Conservation (phyloP, 2,888 invertebrate genomes). For the Copidosoma aretas region DNA sequence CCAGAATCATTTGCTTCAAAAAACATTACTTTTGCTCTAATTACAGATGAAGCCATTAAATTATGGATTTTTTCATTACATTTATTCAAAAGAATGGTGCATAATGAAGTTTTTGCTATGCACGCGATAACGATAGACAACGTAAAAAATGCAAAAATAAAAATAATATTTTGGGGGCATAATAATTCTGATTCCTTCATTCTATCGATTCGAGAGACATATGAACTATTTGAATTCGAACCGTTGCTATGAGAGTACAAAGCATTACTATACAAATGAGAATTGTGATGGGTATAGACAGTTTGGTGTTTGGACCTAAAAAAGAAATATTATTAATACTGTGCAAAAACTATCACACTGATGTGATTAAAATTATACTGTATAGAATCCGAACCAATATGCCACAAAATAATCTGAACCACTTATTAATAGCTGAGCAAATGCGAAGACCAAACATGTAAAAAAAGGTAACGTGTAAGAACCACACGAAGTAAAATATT, state of each 20-base stretch:
- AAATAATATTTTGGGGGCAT: slow-evolving; percentile 50
- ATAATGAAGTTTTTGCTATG: slow-evolving; percentile 71
- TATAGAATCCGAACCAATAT: slow-evolving; percentile 67
- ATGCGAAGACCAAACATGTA: slow-evolving; percentile 67
- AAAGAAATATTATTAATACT: too few relatives aligned
- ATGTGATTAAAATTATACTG: too few relatives aligned
- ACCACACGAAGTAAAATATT: slow-evolving; percentile 76
- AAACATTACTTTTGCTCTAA: slow-evolving; percentile 80
- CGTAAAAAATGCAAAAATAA: slow-evolving; percentile 69
- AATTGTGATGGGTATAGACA: background rate
- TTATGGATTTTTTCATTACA: slow-evolving; percentile 77
- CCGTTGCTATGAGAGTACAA: slow-evolving; percentile 21
- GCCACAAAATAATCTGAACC: slow-evolving; percentile 80
- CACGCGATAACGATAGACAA: slow-evolving; percentile 69
- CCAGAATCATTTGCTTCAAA: slow-evolving; percentile 86
- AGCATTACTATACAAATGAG: background rate
- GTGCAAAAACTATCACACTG: too few relatives aligned
- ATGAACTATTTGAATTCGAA: background rate
- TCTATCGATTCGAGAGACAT: too few relatives aligned
- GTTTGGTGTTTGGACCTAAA: background rate
- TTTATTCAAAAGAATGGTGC: slow-evolving; percentile 74
- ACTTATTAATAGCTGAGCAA: slow-evolving; percentile 75
- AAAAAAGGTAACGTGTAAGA: slow-evolving; percentile 65
- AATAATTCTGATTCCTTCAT: slow-evolving; percentile 8
- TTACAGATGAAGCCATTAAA: slow-evolving; percentile 69